phyloP scores from a whole-genome alignment of 2,797 vertebrate species.

The Atherinosoma microstoma region DNA sequence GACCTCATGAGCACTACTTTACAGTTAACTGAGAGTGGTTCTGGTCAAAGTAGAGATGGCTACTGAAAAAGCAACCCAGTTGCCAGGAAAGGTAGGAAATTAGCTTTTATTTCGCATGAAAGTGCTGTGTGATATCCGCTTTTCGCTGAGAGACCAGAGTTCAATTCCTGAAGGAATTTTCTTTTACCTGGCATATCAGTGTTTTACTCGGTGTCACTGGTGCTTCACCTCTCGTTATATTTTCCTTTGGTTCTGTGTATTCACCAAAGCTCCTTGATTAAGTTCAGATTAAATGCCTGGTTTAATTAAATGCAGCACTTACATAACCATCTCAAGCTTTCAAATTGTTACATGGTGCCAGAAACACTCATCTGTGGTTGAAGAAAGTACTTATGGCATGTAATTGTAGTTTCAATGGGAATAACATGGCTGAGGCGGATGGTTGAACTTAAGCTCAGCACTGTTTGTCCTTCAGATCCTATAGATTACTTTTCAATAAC shows the following conservation, averaged over 20 bases:
- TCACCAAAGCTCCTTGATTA: neutral
- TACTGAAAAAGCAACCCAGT: neutral
- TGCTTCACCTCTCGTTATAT: neutral
- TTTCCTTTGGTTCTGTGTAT: no score
- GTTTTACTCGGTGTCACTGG: neutral
- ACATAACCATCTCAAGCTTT: neutral
- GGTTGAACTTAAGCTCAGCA: neutral
- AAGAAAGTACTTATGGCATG: neutral
- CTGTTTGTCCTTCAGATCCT: neutral
- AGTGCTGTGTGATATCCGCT: neutral
- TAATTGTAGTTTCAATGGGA: neutral
- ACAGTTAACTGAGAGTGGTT: neutral
- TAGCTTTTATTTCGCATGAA: neutral
- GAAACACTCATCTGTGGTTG: neutral
- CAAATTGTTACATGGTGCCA: neutral
- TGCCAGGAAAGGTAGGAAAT: neutral
- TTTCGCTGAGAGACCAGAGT: neutral
- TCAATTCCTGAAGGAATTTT: no score
- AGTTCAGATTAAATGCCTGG: neutral
- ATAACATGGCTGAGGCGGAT: neutral
- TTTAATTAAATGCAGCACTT: neutral
- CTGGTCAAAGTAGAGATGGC: no score
- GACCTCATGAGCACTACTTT: neutral
- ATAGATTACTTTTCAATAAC: no score
- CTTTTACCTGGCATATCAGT: neutral